A percentile compares a stretch with the other conserved stretches of the same genome.
Evolutionary conservation across 1,140 invertebrate species (phyloP).

Genomic region (Parapsyche elsis): DNA sequence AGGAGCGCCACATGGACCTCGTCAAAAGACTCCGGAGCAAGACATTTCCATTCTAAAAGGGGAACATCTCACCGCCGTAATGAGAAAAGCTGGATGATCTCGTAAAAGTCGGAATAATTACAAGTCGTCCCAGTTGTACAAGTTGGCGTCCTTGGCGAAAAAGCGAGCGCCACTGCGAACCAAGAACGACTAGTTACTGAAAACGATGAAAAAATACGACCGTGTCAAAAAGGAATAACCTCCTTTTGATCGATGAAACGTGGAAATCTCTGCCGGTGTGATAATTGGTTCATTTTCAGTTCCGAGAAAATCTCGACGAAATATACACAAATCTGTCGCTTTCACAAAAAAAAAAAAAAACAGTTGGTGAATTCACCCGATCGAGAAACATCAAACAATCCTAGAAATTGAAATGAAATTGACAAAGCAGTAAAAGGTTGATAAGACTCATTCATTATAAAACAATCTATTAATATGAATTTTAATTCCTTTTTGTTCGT

Average conservation of each 20-base stretch:
- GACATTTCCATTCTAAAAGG: constrained; percentile 22
- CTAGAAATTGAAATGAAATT: too few species aligned
- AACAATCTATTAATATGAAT: too few species aligned
- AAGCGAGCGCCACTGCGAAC: neutral
- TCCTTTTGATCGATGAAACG: constrained; percentile 9
- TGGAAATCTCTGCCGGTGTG: neutral
- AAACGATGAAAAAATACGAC: neutral
- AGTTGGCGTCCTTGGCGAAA: constrained; percentile 14
- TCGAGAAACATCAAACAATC: too few species aligned
- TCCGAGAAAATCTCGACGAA: neutral
- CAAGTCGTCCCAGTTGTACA: neutral
- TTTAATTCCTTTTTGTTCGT: too few species aligned
- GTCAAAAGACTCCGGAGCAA: constrained; percentile 12
- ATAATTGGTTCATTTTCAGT: constrained; percentile 22
- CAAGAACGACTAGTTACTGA: neutral
- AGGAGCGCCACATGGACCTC: constrained; percentile 29
- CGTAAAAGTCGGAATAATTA: constrained; percentile 35
- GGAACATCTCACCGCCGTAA: neutral
- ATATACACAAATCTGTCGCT: neutral
- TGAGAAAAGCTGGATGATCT: constrained; percentile 31
- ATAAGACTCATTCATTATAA: too few species aligned
- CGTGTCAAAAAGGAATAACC: neutral
- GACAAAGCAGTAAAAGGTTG: too few species aligned
- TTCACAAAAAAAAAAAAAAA: neutral
- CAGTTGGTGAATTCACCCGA: neutral